These are phyloP conservation scores for Cyphomyrus discorhynchus DNA, from an alignment of 2,113 vertebrate genomes.

Conservation along the genomic window DNA sequence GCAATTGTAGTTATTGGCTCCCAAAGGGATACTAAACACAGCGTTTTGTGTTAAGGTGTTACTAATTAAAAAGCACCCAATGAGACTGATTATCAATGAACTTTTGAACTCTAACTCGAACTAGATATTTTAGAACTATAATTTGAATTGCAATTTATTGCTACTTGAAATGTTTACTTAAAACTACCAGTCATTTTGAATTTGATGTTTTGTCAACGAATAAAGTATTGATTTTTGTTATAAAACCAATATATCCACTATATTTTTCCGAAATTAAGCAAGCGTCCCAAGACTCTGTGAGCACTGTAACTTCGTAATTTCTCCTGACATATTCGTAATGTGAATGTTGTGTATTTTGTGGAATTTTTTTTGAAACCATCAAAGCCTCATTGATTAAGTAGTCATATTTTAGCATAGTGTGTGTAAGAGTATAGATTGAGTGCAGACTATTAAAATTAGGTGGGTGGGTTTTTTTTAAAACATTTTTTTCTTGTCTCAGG, in stretches of 20 bases:
- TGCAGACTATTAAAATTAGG: background rate
- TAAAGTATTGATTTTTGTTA: too few relatives aligned
- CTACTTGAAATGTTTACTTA: background rate
- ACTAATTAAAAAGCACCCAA: too few relatives aligned
- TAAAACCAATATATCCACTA: too few relatives aligned
- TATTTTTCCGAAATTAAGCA: background rate
- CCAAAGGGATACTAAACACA: too few relatives aligned
- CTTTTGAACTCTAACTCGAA: background rate
- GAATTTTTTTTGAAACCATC: background rate
- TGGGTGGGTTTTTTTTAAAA: background rate
- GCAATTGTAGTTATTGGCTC: too few relatives aligned
- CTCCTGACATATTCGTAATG: background rate
- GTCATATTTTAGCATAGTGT: background rate
- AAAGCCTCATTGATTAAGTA: background rate
- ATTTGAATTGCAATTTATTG: background rate
- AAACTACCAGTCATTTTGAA: background rate
- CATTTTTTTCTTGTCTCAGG: background rate
- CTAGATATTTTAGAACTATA: background rate
- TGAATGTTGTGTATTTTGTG: background rate
- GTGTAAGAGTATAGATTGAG: background rate
- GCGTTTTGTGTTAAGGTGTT: too few relatives aligned
- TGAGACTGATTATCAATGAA: background rate
- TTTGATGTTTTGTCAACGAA: too few relatives aligned
- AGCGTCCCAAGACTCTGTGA: background rate
- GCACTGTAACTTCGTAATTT: background rate